Percentiles rank a stretch among this genome's conserved stretches.
phyloP scores from a whole-genome alignment of 2,797 vertebrate species.

The Enteromius argenteus region DNA sequence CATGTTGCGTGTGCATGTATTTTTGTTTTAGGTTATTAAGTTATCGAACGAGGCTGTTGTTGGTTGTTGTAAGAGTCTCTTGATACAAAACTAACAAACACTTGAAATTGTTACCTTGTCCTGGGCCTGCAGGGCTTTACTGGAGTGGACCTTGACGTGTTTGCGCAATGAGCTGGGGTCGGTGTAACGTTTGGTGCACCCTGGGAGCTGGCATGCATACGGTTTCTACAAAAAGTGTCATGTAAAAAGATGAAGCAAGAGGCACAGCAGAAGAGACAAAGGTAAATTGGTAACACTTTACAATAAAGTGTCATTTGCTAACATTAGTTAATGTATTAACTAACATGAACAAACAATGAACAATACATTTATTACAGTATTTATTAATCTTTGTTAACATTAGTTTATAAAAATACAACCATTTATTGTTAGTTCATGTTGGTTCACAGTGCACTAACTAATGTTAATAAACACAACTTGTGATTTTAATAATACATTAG shows the following conservation, averaged over 20 bases:
- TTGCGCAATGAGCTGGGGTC: conserved; percentile 82
- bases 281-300: too few species aligned
- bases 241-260: conserved; percentile 7
- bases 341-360: too few species aligned
- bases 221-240: conserved; percentile 82
- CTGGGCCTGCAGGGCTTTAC: conserved; percentile 87
- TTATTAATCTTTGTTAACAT: too few species aligned
- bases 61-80: neutral
- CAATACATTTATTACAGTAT: too few species aligned
- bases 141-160: conserved; percentile 90
- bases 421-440: too few species aligned
- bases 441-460: too few species aligned
- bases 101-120: conserved; percentile 83
- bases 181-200: conserved; percentile 83
- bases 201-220: conserved; percentile 93
- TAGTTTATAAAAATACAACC: too few species aligned
- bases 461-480: too few species aligned
- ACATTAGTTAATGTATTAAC: too few species aligned
- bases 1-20: neutral
- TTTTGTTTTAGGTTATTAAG: conserved; percentile 13
- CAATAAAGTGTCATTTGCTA: too few species aligned
- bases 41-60: conserved; percentile 4
- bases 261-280: neutral
- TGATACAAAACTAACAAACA: conserved; percentile 16
- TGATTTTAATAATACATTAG: too few species aligned